Evolutionary conservation across 1,140 invertebrate species (phyloP), one percentile per base, ranked within the genome.

Genomic region (Acromyrmex echinatior): DNA sequence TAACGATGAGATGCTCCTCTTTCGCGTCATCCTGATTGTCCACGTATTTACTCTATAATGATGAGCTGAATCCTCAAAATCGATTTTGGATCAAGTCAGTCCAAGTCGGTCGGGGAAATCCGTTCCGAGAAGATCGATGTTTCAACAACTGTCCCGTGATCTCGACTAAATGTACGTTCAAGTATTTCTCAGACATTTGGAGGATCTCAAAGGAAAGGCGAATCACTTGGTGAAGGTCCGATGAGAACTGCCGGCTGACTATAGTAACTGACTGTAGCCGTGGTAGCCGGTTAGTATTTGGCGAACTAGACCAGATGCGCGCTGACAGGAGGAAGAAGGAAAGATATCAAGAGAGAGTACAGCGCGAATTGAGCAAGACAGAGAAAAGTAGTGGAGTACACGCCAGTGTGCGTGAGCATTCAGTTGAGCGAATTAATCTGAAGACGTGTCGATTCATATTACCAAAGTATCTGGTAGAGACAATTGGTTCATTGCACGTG

Each of bases 191-290:
- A 31, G 25, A 71, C 45, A 74, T 76, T 74, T 66, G 25, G n/a
- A 68, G 49, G 14, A 39, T 10, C 18, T 25, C 21, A 14, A 45
- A 16, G 51, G n/a, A n/a, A 53, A 2, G 28, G 5, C 18, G n/a
- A 3, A 28, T 70, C 18, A 77, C 39, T 0, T 21, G 14, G 25
- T 31, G n/a, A 31, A 51, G 62, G 35, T 62, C 74, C 56, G 62
- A n/a, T 60, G 31, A 60, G 71, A 49, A 86, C 90, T 90, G 73
- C 58, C 65, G 77, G 62, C 10, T 70, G 12, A 79, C 73, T 79
- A n/a, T 68, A 45, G 51, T 31, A 21, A 21, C 21, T 21, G 21
- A 21, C 21, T 21, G 21, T 21, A 58, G 70, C 68, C 28, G 76
- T 68, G 28, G 51, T 31, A 58, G 70, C 68, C 28, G 76, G 60